Conservation (phyloP, 2,888 invertebrate genomes). For the Caenorhabditis afra region DNA sequence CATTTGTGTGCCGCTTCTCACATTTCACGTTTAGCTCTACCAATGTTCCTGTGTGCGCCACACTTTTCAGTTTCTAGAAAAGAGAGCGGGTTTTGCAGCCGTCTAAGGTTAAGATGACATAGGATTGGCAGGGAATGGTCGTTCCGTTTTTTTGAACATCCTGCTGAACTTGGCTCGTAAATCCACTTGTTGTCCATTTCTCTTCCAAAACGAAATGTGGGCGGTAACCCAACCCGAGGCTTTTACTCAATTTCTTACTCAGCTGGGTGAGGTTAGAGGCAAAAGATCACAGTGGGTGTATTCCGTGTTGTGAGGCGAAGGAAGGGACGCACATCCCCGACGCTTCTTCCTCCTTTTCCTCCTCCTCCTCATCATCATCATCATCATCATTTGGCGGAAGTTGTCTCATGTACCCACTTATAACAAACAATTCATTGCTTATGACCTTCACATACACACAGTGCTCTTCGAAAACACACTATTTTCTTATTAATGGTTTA, state of each 20-base stretch:
- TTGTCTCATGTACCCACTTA: slow-evolving; percentile 20
- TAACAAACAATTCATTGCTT: slow-evolving; percentile 47
- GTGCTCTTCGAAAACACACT: slow-evolving; percentile 7
- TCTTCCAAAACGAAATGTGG: no score
- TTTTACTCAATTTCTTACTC: no score
- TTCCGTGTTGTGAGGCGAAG: slow-evolving; percentile 3
- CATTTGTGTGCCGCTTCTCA: background rate
- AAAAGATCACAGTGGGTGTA: slow-evolving; percentile 7
- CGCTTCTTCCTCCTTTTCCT: background rate
- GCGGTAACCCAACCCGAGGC: no score
- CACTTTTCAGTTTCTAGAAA: slow-evolving; percentile 17
- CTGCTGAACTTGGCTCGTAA: no score
- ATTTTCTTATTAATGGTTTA: slow-evolving; percentile 58
- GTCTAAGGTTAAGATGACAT: no score
- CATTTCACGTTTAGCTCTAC: background rate
- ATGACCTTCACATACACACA: slow-evolving; percentile 46
- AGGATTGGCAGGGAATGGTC: no score
- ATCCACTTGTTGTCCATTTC: no score
- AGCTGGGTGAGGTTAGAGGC: no score
- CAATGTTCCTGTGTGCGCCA: slow-evolving; percentile 26
- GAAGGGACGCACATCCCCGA: no score
- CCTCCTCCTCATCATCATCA: slow-evolving; percentile 1
- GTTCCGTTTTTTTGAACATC: no score
- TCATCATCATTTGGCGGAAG: slow-evolving; percentile 15
- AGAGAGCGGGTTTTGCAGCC: no score